Conservation (phyloP, 2,888 invertebrate genomes). For the Synergus japonicus region DNA sequence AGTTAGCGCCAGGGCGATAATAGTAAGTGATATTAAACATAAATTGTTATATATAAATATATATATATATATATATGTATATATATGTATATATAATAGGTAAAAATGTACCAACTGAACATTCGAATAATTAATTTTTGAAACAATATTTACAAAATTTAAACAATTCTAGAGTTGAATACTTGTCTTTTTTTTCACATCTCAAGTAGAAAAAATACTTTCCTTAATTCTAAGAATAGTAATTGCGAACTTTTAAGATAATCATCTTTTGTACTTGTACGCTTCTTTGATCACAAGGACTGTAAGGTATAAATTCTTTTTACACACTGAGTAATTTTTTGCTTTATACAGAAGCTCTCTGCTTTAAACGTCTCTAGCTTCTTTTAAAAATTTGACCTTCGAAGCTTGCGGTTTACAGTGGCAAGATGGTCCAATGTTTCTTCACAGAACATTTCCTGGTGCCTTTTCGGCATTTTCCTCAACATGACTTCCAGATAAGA, state of each 20-base stretch:
- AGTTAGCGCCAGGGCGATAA: background rate
- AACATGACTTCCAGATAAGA: slow-evolving; percentile 32
- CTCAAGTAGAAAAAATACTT: slow-evolving; percentile 6
- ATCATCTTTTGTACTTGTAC: background rate
- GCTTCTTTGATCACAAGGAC: background rate
- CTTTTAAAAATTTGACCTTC: slow-evolving; percentile 11
- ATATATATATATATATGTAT: no score
- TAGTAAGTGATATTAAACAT: background rate
- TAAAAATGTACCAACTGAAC: background rate
- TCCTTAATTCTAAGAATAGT: background rate
- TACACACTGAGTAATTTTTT: background rate
- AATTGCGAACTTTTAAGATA: background rate
- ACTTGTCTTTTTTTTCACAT: background rate
- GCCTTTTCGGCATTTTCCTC: slow-evolving; percentile 24
- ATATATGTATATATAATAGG: no score
- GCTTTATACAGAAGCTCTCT: background rate
- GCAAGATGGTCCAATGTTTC: slow-evolving; percentile 29
- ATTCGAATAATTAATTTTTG: no score
- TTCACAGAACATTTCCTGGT: slow-evolving; percentile 32
- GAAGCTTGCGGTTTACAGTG: slow-evolving; percentile 12
- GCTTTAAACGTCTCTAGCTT: background rate
- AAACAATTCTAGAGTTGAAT: background rate
- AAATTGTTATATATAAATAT: background rate
- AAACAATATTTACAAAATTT: background rate
- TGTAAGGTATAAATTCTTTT: background rate